Evolutionary conservation across 2,797 vertebrate genomes (phyloP).

Genomic region (Synaphobranchus kaupii): DNA sequence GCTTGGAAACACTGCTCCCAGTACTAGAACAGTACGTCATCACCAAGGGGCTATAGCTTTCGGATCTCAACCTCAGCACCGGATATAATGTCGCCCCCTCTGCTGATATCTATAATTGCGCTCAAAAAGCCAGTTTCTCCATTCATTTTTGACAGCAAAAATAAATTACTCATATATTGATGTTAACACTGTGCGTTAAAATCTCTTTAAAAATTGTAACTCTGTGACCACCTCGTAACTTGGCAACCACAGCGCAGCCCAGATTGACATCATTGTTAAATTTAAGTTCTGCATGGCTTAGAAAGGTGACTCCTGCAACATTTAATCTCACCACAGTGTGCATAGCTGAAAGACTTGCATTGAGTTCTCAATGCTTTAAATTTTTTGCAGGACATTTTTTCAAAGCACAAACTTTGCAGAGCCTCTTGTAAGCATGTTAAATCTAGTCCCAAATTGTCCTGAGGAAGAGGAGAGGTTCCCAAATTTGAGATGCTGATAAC

Average conservation of each 20-base stretch:
- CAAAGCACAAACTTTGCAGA: background rate
- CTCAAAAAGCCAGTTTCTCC: too few relatives aligned
- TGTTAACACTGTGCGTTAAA: too few relatives aligned
- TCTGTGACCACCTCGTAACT: background rate
- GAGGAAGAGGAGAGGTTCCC: background rate
- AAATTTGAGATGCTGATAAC: background rate
- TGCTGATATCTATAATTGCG: too few relatives aligned
- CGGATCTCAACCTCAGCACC: too few relatives aligned
- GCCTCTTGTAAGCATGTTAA: too few relatives aligned
- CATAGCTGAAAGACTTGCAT: background rate
- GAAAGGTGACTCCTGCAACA: background rate
- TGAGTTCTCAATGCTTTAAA: background rate
- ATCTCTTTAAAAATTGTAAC: too few relatives aligned
- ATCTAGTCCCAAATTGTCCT: too few relatives aligned
- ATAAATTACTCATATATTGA: too few relatives aligned
- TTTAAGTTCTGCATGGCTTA: background rate
- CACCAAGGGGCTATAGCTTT: too few relatives aligned
- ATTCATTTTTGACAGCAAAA: too few relatives aligned
- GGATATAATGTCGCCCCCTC: too few relatives aligned
- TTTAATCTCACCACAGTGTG: background rate
- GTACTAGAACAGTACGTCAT: background rate
- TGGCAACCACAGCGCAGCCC: background rate
- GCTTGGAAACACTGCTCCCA: background rate
- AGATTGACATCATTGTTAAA: background rate
- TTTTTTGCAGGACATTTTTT: background rate